A percentile compares a stretch with the other conserved stretches of the same genome.
These are phyloP conservation scores for Prorops nasuta DNA, from an alignment of 1,140 invertebrate species.

Conservation along the genomic window DNA sequence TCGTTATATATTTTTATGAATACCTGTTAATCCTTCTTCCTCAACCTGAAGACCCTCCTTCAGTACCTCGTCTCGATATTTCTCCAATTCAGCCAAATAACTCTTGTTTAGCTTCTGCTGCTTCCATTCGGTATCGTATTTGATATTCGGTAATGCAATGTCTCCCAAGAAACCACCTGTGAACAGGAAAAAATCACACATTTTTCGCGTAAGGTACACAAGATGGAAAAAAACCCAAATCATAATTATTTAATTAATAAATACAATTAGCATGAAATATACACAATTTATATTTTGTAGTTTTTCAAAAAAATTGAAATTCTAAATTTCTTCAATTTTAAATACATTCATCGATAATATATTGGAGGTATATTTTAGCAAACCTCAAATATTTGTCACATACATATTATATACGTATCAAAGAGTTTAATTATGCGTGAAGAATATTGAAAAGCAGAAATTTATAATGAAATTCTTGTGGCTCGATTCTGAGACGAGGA, in stretches of 20 bases:
- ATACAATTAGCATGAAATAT: no score
- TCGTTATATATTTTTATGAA: conserved; percentile 1
- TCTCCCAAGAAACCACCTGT: conserved; percentile 77
- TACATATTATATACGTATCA: no score
- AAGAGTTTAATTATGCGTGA: no score
- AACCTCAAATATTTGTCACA: no score
- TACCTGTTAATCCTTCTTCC: conserved; percentile 73
- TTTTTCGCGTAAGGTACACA: background rate
- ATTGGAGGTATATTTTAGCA: no score
- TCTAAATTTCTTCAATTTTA: background rate
- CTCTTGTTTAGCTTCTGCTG: conserved; percentile 63
- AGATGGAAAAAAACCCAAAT: background rate
- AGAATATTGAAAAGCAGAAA: background rate
- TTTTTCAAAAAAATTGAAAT: background rate
- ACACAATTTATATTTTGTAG: no score
- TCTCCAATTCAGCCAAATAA: conserved; percentile 71
- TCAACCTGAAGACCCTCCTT: conserved; percentile 78
- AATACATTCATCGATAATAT: background rate
- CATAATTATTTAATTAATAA: no score
- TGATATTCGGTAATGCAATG: conserved; percentile 71
- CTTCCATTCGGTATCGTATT: conserved; percentile 59
- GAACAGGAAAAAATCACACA: conserved; percentile 24
- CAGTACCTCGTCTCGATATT: conserved; percentile 74
- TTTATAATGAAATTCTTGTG: background rate
- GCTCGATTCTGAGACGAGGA: no score